Evolutionary conservation across 1,140 invertebrate species (phyloP), one percentile per base, ranked within the genome.

Genomic region (Brachionus rubens): DNA sequence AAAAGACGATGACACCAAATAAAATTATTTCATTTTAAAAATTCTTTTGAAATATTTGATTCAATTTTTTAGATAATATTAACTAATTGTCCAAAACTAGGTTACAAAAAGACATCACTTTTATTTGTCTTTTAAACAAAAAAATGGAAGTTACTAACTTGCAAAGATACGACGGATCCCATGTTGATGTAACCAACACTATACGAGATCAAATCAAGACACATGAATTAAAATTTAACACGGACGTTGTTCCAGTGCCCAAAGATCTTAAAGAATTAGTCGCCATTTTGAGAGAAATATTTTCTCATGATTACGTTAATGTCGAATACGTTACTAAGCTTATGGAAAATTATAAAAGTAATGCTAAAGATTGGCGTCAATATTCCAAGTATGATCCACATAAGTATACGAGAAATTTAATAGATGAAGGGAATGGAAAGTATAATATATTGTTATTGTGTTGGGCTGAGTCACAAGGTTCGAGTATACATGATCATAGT

Each of bases 361-460:
- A 95, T 80, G 89, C 90, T 0, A 86, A 87, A 7, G 94, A 98
- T 54, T 98, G 95, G 95, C 91, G 89, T 80, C 92, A 93, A 82
- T 98, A 89, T 81, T 94, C 94, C 12, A 96, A 96, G 82, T 98
- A 93, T 82, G 94, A 98, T 83, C 88, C 91, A 81, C 91, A 91
- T 83, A 91, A 91, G 92, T 94, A 98, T 81, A 97, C 94, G 0
- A 85, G 94, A 24, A 97, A 97, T 85, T 85, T 98, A 70, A 92
- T 97, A 2, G 93, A 96, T 81, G 89, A 88, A 78, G 94, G 94
- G 9, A 98, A 99, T 83, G 96, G 93, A 1, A 95, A 93, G 82
- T 99, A 96, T 84, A 99, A 99, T 85, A 86, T 99, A 77, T 94
- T 99, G 90, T 87, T 97, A 21, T 82, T 99, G 0, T 98, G 95